phyloP scores from a whole-genome alignment of 2,113 vertebrate genomes.

The Aspidoscelis tigris region DNA sequence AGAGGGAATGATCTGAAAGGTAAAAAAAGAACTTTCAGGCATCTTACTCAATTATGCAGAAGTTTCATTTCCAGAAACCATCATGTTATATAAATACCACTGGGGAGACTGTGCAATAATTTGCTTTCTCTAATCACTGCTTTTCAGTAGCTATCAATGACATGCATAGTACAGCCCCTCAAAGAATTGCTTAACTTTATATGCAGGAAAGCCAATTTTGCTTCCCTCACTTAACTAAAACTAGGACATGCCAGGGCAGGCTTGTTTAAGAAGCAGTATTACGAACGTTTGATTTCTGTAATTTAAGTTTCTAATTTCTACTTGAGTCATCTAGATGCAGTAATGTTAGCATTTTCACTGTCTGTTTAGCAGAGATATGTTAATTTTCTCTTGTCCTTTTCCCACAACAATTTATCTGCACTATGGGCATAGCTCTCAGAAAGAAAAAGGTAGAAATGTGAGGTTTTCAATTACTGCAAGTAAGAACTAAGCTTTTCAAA shows the following conservation, averaged over 20 bases:
- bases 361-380: background rate
- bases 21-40: background rate
- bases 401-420: background rate
- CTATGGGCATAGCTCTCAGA: background rate
- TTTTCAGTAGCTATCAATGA: no score
- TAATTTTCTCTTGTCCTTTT: background rate
- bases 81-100: no score
- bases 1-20: background rate
- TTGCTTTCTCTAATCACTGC: no score
- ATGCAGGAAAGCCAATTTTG: no score
- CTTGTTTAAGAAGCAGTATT: background rate
- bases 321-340: background rate
- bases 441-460: background rate
- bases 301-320: background rate
- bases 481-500: background rate
- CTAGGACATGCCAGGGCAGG: no score
- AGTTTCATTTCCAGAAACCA: no score
- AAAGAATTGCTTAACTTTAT: no score
- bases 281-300: background rate
- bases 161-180: no score
- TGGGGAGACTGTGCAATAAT: no score
- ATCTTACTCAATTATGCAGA: no score
- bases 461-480: background rate
- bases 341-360: background rate
- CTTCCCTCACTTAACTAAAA: no score